phyloP scores from a whole-genome alignment of 2,113 vertebrate species.

The Salvelinus sp. region DNA sequence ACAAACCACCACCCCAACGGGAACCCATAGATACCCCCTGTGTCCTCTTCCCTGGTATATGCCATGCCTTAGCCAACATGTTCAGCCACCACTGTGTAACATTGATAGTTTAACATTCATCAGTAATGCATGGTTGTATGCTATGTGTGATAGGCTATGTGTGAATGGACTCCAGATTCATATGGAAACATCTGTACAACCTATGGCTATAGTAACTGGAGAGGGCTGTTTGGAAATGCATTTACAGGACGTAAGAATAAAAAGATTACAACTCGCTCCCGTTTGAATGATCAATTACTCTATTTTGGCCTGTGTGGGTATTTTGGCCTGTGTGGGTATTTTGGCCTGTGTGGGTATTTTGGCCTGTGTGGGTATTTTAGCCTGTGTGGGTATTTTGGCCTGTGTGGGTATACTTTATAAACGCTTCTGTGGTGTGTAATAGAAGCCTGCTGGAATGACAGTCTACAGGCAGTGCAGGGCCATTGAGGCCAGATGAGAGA shows the following conservation, averaged over 20 bases:
- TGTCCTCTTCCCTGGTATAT: no score
- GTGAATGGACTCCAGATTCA: conserved; percentile 1
- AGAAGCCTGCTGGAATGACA: conserved; percentile 8
- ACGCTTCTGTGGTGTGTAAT: conserved; percentile 53
- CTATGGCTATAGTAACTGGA: conserved; percentile 5
- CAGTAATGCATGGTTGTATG: neutral
- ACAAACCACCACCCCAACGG: neutral
- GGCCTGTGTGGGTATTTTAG: conserved; percentile 7
- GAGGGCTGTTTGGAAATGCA: conserved; percentile 13
- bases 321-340: conserved; percentile 25
- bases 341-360: conserved; percentile 22
- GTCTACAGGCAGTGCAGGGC: neutral
- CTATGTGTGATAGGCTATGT: neutral
- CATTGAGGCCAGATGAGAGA: conserved; percentile 9
- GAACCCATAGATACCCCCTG: neutral
- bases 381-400: conserved; percentile 24
- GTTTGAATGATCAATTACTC: conserved; percentile 28
- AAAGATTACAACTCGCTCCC: neutral
- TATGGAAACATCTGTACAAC: neutral
- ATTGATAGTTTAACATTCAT: neutral
- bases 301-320: conserved; percentile 16
- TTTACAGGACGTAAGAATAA: no score
- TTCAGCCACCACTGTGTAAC: neutral
- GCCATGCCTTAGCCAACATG: neutral
- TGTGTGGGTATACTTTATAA: conserved; percentile 36